phyloP scores from a whole-genome alignment of 2,797 vertebrate species.

The Aselliscus stoliczkanus region DNA sequence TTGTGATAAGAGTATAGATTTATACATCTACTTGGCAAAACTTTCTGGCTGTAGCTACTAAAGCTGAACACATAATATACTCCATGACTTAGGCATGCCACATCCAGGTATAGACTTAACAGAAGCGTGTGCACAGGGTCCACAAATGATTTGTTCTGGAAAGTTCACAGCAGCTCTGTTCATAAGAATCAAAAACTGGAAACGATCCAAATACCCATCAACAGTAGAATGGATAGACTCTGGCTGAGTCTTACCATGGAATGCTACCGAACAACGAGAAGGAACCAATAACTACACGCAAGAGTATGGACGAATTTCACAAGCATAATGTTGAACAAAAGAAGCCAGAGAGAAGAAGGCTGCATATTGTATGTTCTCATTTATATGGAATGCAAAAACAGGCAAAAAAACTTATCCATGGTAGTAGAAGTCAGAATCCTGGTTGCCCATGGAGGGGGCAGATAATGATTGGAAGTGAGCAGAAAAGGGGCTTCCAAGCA shows the following conservation, averaged over 20 bases:
- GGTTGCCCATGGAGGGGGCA: not conserved
- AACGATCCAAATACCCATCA: not conserved
- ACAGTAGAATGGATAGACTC: not conserved
- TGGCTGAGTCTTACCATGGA: not conserved
- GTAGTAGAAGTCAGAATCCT: not conserved
- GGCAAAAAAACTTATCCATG: not conserved
- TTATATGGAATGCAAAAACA: not conserved
- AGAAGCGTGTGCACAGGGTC: not conserved
- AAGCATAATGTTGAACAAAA: not conserved
- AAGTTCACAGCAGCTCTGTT: not conserved
- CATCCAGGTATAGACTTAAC: not conserved
- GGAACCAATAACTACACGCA: not conserved
- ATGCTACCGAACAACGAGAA: not conserved
- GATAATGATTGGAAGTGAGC: not conserved
- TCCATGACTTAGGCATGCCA: not conserved
- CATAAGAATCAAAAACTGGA: not conserved
- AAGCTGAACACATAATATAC: not conserved
- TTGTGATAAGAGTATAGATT: not conserved
- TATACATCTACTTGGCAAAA: not conserved
- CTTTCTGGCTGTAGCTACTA: not conserved
- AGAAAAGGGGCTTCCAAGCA: not conserved
- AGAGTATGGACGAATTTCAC: not conserved
- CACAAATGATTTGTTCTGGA: not conserved
- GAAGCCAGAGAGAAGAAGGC: not conserved
- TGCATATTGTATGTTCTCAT: not conserved